phyloP scores from a whole-genome alignment of 2,888 invertebrate species.

The Drosophila formosana region DNA sequence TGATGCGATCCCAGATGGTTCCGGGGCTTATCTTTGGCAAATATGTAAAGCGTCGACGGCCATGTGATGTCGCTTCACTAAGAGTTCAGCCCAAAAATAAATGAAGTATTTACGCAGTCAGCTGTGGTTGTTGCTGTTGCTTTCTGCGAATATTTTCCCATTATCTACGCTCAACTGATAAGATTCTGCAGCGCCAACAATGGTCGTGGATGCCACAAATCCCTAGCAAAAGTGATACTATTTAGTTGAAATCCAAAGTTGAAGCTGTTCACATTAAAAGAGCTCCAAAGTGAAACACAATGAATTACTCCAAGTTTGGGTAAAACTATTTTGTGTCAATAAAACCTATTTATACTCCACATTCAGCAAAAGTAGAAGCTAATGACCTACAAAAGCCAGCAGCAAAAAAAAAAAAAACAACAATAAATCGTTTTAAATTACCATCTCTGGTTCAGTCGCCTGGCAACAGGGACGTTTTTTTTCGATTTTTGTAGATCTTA shows the following conservation, averaged over 20 bases:
- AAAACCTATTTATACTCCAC: background rate
- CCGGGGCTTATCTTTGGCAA: slow-evolving; percentile 39
- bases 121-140: slow-evolving; percentile 2
- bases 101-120: slow-evolving; percentile 71
- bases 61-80: slow-evolving; percentile 30
- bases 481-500: slow-evolving; percentile 7
- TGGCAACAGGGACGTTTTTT: slow-evolving; percentile 54
- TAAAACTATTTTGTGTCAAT: slow-evolving; percentile 21
- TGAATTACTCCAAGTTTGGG: slow-evolving; percentile 28
- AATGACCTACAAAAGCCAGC: slow-evolving; percentile 61
- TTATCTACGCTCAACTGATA: slow-evolving; percentile 45
- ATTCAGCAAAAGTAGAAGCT: slow-evolving; percentile 66
- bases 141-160: slow-evolving; percentile 30
- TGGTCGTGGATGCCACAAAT: slow-evolving; percentile 14
- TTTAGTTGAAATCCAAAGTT: slow-evolving; percentile 43
- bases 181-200: slow-evolving; percentile 30
- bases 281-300: background rate
- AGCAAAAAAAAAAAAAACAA: slow-evolving; percentile 8
- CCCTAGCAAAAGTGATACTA: slow-evolving; percentile 25
- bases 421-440: slow-evolving; percentile 58
- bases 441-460: slow-evolving; percentile 38
- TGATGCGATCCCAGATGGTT: slow-evolving; percentile 18
- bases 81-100: slow-evolving; percentile 65
- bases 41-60: slow-evolving; percentile 35
- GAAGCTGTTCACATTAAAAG: slow-evolving; percentile 25